Percentiles rank a stretch among this genome's conserved stretches.
Conservation (phyloP, 1,140 invertebrate genomes). For the Armadillidium nasatum region DNA sequence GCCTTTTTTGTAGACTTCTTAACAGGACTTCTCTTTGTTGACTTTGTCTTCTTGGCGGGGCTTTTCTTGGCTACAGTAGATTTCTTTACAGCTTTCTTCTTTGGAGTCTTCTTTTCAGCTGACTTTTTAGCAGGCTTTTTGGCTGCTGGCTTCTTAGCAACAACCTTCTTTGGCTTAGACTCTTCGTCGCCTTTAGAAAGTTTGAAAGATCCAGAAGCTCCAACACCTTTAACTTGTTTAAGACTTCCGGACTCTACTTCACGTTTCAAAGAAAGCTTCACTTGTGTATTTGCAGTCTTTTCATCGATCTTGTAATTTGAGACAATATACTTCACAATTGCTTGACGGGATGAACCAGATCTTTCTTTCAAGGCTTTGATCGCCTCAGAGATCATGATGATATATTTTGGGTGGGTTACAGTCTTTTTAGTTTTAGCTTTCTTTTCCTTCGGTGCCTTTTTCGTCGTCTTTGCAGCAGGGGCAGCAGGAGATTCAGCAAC, state of each 20-base stretch:
- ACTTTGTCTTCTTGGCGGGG: slow-evolving; percentile 10
- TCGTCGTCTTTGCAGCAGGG: no score
- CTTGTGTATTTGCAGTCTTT: slow-evolving; percentile 18
- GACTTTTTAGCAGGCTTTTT: slow-evolving; percentile 39
- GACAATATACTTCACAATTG: slow-evolving; percentile 48
- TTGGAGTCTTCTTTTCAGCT: slow-evolving; percentile 33
- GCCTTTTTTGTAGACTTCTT: slow-evolving; percentile 36
- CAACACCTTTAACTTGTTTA: slow-evolving; percentile 46
- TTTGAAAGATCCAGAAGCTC: slow-evolving; percentile 46
- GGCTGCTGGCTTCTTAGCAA: slow-evolving; percentile 37
- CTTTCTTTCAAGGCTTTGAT: slow-evolving; percentile 45
- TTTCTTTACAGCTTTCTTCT: slow-evolving; percentile 10
- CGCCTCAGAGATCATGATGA: no score
- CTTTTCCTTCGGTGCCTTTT: no score
- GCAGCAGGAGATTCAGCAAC: no score
- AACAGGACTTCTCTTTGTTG: slow-evolving; percentile 2
- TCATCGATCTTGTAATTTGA: slow-evolving; percentile 46
- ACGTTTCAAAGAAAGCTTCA: slow-evolving; percentile 40
- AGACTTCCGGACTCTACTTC: slow-evolving; percentile 42
- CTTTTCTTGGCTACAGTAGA: slow-evolving; percentile 39
- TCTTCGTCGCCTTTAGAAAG: slow-evolving; percentile 31
- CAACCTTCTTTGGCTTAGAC: slow-evolving; percentile 27
- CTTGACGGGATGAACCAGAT: slow-evolving; percentile 47
- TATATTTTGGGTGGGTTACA: no score
- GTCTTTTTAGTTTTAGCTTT: no score